Conservation (phyloP, 2,888 invertebrate genomes). For the Synanthedon formicaeformis region DNA sequence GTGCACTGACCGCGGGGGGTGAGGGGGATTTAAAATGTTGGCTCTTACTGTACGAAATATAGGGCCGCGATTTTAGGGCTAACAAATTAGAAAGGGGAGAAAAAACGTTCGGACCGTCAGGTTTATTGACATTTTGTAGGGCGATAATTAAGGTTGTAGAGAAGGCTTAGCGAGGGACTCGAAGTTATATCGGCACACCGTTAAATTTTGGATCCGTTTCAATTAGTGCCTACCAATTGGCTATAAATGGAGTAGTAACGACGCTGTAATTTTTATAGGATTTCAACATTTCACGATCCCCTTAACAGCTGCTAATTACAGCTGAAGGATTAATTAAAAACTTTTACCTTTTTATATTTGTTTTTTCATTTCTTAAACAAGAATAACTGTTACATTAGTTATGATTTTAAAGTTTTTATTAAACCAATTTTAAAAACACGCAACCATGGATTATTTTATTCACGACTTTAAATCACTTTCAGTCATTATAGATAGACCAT, state of each 20-base stretch:
- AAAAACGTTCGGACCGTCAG: constrained; percentile 53
- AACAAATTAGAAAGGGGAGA: constrained; percentile 63
- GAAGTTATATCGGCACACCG: constrained; percentile 44
- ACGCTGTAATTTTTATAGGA: constrained; percentile 19
- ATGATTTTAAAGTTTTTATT: too few species aligned
- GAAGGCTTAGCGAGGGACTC: constrained; percentile 44
- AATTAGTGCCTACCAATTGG: constrained; percentile 34
- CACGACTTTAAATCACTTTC: too few species aligned
- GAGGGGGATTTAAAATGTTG: constrained; percentile 14
- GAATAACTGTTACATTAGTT: too few species aligned
- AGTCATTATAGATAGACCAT: too few species aligned
- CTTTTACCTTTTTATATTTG: too few species aligned
- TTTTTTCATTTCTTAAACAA: too few species aligned
- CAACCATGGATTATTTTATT: too few species aligned
- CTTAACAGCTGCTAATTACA: constrained; percentile 10
- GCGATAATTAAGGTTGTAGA: constrained; percentile 46
- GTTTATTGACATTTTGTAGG: constrained; percentile 64
- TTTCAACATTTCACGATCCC: constrained; percentile 13
- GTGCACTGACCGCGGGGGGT: constrained; percentile 2
- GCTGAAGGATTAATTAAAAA: too few species aligned
- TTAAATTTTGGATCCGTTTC: constrained; percentile 50
- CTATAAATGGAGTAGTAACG: constrained; percentile 23
- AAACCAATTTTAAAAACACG: too few species aligned
- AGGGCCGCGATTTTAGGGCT: constrained; percentile 59
- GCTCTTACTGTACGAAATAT: constrained; percentile 21